Evolutionary conservation across 2,797 vertebrate species (phyloP).

Genomic region (Catharus ustulatus): DNA sequence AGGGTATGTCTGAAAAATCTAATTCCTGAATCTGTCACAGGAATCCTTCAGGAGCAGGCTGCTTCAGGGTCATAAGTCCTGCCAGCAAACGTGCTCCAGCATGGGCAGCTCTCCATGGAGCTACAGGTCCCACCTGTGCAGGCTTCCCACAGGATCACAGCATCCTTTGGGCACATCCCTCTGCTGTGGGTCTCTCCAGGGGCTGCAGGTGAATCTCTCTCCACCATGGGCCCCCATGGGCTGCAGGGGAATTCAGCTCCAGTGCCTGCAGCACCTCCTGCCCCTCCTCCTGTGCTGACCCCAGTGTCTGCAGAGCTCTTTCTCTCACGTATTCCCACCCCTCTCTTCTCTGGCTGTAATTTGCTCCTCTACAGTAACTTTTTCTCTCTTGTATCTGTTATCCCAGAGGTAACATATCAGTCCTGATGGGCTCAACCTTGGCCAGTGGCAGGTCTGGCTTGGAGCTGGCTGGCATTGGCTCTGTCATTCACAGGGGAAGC

Average conservation of each 20-base stretch:
- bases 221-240: neutral
- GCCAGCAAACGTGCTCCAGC: neutral
- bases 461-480: too few species aligned
- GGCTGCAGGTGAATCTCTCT: neutral
- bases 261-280: neutral
- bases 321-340: too few species aligned
- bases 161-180: neutral
- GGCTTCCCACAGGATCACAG: neutral
- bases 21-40: neutral
- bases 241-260: neutral
- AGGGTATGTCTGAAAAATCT: neutral
- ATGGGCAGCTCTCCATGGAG: neutral
- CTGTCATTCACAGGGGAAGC: too few species aligned
- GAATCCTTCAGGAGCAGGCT: neutral
- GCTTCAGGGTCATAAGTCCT: neutral
- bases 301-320: neutral
- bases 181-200: neutral
- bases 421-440: too few species aligned
- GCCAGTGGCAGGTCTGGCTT: too few species aligned
- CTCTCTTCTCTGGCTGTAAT: too few species aligned
- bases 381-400: too few species aligned
- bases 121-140: neutral
- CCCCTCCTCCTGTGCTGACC: neutral
- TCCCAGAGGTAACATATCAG: too few species aligned
- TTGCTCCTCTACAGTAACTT: too few species aligned